These are phyloP conservation scores for Poeciliopsis prolifica DNA, from an alignment of 2,113 vertebrate species.

Conservation along the genomic window DNA sequence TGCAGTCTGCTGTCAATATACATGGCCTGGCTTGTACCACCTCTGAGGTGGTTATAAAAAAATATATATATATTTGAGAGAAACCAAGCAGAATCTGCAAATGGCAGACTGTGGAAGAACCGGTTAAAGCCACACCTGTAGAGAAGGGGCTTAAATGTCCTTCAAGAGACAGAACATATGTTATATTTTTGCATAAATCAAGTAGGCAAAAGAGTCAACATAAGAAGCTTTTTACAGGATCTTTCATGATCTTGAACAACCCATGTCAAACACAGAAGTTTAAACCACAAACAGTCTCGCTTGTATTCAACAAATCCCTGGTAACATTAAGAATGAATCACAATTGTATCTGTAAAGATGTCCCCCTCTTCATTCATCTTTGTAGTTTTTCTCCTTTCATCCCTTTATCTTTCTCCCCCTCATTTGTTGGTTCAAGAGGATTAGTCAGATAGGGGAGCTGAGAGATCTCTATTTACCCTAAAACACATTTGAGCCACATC, in stretches of 20 bases:
- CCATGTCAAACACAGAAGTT: conserved; percentile 42
- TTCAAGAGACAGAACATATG: neutral
- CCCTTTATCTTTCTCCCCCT: conserved; percentile 34
- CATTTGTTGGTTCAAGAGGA: conserved; percentile 66
- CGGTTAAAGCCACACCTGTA: no score
- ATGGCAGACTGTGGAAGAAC: no score
- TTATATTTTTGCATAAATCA: neutral
- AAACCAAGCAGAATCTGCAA: no score
- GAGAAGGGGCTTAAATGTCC: neutral
- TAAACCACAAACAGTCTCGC: conserved; percentile 40
- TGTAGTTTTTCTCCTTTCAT: conserved; percentile 43
- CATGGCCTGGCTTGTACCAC: no score
- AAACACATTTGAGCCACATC: conserved; percentile 59
- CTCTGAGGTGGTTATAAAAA: no score
- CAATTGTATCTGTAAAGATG: conserved; percentile 39
- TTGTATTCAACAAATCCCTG: conserved; percentile 38
- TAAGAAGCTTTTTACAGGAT: conserved; percentile 33
- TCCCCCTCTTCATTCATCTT: conserved; percentile 44
- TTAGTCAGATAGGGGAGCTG: conserved; percentile 61
- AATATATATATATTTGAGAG: no score
- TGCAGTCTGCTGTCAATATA: no score
- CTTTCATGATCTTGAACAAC: conserved; percentile 37
- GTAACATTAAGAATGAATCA: conserved; percentile 39
- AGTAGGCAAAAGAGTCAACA: neutral
- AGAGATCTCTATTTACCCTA: conserved; percentile 71